A percentile compares a stretch with the other conserved stretches of the same genome.
Conservation (phyloP, 1,140 invertebrate species). For the Aphaenogaster floridana region DNA sequence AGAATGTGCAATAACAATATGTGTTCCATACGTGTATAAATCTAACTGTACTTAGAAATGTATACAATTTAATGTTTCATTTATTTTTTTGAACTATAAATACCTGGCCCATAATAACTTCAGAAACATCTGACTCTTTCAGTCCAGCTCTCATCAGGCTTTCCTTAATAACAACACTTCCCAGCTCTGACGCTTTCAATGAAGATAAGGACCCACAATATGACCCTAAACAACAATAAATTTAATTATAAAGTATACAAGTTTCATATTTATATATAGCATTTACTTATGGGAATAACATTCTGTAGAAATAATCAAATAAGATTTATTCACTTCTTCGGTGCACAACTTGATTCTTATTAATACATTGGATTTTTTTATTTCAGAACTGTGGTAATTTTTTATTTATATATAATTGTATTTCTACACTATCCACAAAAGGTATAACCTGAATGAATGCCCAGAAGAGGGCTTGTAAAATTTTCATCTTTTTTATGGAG, state of each 20-base stretch:
- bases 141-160: constrained; percentile 89
- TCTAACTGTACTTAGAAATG: constrained; percentile 25
- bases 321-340: background rate
- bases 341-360: background rate
- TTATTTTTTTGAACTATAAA: constrained; percentile 63
- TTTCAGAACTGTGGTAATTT: background rate
- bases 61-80: background rate
- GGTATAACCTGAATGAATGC: constrained; percentile 21
- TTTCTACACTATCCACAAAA: background rate
- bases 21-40: background rate
- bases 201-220: constrained; percentile 91
- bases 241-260: background rate
- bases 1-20: background rate
- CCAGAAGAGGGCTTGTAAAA: background rate
- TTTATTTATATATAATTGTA: background rate
- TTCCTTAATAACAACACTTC: constrained; percentile 92
- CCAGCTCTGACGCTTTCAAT: constrained; percentile 91
- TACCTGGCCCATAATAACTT: constrained; percentile 96
- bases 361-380: background rate
- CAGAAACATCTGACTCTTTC: constrained; percentile 90
- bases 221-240: constrained; percentile 87
- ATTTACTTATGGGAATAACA: background rate
- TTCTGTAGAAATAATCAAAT: background rate
- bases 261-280: constrained; percentile 13
- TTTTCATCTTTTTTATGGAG: background rate